Evolutionary conservation across 2,113 vertebrate genomes (phyloP).

Genomic region (Amphiprion percula): DNA sequence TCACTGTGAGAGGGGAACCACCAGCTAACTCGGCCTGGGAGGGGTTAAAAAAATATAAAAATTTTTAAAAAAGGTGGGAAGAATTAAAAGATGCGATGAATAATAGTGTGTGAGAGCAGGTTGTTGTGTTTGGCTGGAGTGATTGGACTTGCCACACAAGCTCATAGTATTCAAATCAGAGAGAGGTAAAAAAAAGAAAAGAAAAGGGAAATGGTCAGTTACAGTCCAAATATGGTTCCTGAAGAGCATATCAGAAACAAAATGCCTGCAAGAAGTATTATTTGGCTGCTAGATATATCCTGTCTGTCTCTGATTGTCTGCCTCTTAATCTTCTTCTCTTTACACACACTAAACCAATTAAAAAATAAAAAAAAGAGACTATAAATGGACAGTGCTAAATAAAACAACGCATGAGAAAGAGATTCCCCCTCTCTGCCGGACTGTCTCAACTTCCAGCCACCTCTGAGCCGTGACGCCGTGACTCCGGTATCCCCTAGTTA

Average conservation of each 20-base stretch:
- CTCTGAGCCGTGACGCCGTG: constrained; percentile 84
- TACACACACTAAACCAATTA: constrained; percentile 27
- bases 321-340: constrained; percentile 18
- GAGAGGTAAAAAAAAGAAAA: constrained; percentile 14
- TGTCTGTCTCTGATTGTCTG: constrained; percentile 1
- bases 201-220: constrained; percentile 6
- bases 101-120: constrained; percentile 64
- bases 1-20: constrained; percentile 47
- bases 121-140: constrained; percentile 61
- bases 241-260: constrained; percentile 14
- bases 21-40: constrained; percentile 42
- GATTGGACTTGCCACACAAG: constrained; percentile 54
- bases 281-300: constrained; percentile 1
- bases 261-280: constrained; percentile 18
- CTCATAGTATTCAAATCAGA: constrained; percentile 21
- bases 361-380: background rate
- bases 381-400: constrained; percentile 15
- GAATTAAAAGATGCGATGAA: constrained; percentile 66
- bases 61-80: constrained; percentile 6
- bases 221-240: constrained; percentile 29
- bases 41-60: constrained; percentile 8
- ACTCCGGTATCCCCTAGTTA: constrained; percentile 88
- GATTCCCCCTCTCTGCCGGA: constrained; percentile 65
- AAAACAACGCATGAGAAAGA: constrained; percentile 57
- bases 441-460: constrained; percentile 84